Conservation (phyloP, 2,113 vertebrate genomes). For the Dasyurus viverrinus region DNA sequence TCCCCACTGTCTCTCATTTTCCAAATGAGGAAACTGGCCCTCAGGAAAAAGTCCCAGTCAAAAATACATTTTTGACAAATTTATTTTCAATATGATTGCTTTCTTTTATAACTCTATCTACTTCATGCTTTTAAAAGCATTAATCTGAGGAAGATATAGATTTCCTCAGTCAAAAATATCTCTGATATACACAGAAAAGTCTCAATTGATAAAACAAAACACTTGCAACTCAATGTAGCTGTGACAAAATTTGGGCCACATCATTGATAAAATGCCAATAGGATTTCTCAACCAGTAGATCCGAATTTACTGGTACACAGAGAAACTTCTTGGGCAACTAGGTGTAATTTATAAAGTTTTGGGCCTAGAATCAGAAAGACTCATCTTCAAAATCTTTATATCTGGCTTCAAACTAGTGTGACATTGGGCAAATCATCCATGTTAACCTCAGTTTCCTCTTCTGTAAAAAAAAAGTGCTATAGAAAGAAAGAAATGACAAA, state of each 20-base stretch:
- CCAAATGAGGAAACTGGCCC: not conserved
- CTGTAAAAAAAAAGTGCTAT: not conserved
- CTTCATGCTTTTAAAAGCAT: not conserved
- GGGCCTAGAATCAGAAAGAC: not conserved
- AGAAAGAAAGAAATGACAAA: not conserved
- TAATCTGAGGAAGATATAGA: not conserved
- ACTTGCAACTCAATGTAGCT: not conserved
- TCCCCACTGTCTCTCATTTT: not conserved
- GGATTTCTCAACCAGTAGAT: not conserved
- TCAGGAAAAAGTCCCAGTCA: not conserved
- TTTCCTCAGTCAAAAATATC: not conserved
- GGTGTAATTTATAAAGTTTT: not conserved
- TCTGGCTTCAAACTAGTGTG: not conserved
- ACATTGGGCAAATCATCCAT: not conserved
- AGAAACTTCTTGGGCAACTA: not conserved
- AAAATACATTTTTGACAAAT: not conserved
- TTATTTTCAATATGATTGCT: not conserved
- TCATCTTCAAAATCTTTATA: not conserved
- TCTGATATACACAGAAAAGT: not conserved
- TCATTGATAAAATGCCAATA: not conserved
- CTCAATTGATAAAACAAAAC: not conserved
- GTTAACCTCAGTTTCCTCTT: not conserved
- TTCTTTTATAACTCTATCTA: not conserved
- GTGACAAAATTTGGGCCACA: not conserved
- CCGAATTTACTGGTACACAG: not conserved